These are phyloP conservation scores for Cichladusa arquata DNA, from an alignment of 2,113 vertebrate species.

Conservation along the genomic window DNA sequence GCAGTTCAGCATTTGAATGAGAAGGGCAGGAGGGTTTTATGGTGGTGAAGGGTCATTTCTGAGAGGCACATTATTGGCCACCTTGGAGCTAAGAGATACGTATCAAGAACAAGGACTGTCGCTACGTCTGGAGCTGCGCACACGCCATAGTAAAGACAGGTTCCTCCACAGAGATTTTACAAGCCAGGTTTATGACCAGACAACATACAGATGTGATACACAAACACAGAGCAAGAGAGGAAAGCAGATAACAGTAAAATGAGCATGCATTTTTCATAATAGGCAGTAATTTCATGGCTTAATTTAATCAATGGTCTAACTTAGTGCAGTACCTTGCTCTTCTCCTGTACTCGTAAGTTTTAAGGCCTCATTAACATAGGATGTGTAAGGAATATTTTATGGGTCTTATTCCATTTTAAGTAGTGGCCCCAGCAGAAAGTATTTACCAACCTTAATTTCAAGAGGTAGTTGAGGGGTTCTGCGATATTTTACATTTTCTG, in stretches of 20 bases:
- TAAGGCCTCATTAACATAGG: conserved; percentile 6
- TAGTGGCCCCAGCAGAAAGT: not conserved
- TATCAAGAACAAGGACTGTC: not conserved
- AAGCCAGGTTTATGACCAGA: not conserved
- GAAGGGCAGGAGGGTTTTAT: not conserved
- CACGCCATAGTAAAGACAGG: rapidly evolving
- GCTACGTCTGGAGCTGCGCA: rapidly evolving
- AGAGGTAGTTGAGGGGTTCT: not conserved
- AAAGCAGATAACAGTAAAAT: not conserved
- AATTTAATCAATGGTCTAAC: conserved; percentile 39
- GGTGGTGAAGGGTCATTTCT: not conserved
- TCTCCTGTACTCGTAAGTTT: not conserved
- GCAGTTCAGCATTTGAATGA: not conserved
- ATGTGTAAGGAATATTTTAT: not conserved
- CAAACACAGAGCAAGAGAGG: not conserved
- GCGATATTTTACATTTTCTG: not conserved
- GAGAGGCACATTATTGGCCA: not conserved
- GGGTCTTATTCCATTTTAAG: not conserved
- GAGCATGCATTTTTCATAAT: conserved; percentile 32
- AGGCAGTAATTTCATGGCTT: conserved; percentile 37
- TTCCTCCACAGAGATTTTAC: not conserved
- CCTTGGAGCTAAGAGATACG: rapidly evolving
- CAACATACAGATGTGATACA: not conserved
- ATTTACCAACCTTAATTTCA: not conserved
- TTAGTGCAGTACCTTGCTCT: not conserved